A percentile compares a stretch with the other conserved stretches of the same genome.
These are phyloP conservation scores for Meteorus cinctellus DNA, from an alignment of 2,888 invertebrate species.

Conservation along the genomic window DNA sequence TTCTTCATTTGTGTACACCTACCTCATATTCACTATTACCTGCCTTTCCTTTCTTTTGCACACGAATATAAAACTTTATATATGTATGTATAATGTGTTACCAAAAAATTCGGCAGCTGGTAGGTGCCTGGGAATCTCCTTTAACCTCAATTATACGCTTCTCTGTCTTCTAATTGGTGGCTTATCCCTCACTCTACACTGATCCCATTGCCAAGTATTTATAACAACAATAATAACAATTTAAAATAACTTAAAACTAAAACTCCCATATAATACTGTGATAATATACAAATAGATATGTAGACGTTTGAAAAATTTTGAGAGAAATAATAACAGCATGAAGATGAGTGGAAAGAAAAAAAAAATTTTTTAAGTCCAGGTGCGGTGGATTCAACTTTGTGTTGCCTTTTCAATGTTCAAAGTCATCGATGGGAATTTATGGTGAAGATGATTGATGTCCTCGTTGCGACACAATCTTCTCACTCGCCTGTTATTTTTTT, in stretches of 20 bases:
- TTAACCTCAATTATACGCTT: constrained; percentile 67
- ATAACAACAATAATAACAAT: not conserved
- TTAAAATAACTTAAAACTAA: not conserved
- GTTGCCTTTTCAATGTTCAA: constrained; percentile 5
- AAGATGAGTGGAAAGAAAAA: not conserved
- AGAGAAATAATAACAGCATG: not conserved
- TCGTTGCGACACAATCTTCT: not conserved
- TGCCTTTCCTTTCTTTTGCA: constrained; percentile 17
- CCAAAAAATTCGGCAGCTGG: constrained; percentile 63
- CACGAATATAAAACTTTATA: not conserved
- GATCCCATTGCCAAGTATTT: constrained; percentile 3
- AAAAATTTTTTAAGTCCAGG: constrained; percentile 1
- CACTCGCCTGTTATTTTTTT: not conserved
- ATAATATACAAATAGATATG: no score
- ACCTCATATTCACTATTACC: constrained; percentile 21
- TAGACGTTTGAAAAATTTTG: no score
- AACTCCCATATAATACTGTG: not conserved
- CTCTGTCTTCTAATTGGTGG: constrained; percentile 67
- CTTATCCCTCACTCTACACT: constrained; percentile 18
- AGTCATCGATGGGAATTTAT: constrained; percentile 16
- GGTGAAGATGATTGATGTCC: constrained; percentile 16
- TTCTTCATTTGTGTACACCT: constrained; percentile 22
- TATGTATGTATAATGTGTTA: not conserved
- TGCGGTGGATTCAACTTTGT: constrained; percentile 4
- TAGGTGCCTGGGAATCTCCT: constrained; percentile 67